Base-by-base conservation (phyloP, 1,140 invertebrate species). In the Drosophila quadrilineata region DNA sequence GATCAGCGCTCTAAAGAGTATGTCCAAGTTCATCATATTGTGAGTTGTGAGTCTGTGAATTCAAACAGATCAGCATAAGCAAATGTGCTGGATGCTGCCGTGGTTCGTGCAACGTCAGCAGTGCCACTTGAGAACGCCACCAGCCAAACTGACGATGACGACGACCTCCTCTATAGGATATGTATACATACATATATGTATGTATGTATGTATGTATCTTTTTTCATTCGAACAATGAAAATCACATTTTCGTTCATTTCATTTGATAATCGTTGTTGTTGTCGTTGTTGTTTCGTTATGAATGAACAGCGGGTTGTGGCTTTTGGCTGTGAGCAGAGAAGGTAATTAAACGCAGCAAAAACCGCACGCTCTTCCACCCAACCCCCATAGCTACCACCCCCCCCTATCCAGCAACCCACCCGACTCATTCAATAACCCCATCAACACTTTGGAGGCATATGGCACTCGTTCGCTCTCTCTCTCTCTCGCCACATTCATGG, bases 101-200 rank as follows among this genome's bases (percentile, higher is more conserved):
- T 22, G 12, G 12, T 19, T 26, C 19, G 9, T 50, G 46, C 26
- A 59, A 48, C 46, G 63, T 66, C 28, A 52, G 63, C 63, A 59
- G 36, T 24, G 36, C 35, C 45, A 65, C 53, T 65, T 49, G 53
- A 58, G 28, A 14, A 58, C 8, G 2, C 12, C 50, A 53, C 57
- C 64, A 77, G 74, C 64, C 74, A 77, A 69, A 29, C 64, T 77
- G 69, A 72, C 74, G 74, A 73, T n/a, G n/a, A n/a, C n/a, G n/a
- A n/a, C n/a, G n/a, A n/a, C n/a, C n/a, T n/a, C 14, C 33, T 35
- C 14, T 35, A 10, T 1, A 2, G 6, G 8, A 35, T 6, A 21
- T n/a, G 28, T 38, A 41, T 29, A 54, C 26, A 28, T 12, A 52
- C 6, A 43, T 58, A 59, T n/a, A n/a, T n/a, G n/a, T n/a, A n/a